Evolutionary conservation across 2,888 invertebrate species (phyloP).

Genomic region (Latrodectus hesperus): DNA sequence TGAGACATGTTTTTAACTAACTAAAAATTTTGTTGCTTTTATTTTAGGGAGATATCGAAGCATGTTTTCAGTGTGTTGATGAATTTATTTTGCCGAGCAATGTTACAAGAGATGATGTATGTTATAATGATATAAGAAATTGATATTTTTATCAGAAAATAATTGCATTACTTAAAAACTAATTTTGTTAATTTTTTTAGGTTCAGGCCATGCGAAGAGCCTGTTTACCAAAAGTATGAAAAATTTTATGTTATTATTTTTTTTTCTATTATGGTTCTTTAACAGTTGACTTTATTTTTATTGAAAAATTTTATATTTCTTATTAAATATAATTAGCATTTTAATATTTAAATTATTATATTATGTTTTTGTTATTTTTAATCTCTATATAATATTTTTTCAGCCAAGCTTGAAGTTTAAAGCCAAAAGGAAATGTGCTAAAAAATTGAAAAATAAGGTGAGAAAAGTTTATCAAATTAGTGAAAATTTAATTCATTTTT

Average conservation of each 20-base stretch:
- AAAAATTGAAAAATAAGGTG: constrained; percentile 53
- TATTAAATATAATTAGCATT: neutral
- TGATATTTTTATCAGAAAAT: neutral
- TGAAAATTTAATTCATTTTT: neutral
- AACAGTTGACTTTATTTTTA: neutral
- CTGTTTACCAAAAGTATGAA: constrained; percentile 60
- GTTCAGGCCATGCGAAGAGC: constrained; percentile 53
- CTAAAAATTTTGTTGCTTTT: too few species aligned
- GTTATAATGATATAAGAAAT: neutral
- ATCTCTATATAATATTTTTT: neutral
- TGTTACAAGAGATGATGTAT: constrained; percentile 65
- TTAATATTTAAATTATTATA: constrained; percentile 1
- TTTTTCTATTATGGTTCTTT: neutral
- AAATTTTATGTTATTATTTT: neutral
- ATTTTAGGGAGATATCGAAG: constrained; percentile 56
- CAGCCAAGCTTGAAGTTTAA: constrained; percentile 65
- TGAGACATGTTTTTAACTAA: too few species aligned
- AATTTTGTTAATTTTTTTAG: constrained; percentile 23
- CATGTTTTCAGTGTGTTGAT: constrained; percentile 60
- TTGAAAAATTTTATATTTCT: neutral
- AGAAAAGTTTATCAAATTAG: neutral
- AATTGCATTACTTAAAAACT: neutral
- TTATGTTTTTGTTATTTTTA: neutral
- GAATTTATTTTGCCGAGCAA: constrained; percentile 54
- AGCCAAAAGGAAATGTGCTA: constrained; percentile 63